Conservation (phyloP, 2,797 vertebrate species). For the Lagocephalus sceleratus region DNA sequence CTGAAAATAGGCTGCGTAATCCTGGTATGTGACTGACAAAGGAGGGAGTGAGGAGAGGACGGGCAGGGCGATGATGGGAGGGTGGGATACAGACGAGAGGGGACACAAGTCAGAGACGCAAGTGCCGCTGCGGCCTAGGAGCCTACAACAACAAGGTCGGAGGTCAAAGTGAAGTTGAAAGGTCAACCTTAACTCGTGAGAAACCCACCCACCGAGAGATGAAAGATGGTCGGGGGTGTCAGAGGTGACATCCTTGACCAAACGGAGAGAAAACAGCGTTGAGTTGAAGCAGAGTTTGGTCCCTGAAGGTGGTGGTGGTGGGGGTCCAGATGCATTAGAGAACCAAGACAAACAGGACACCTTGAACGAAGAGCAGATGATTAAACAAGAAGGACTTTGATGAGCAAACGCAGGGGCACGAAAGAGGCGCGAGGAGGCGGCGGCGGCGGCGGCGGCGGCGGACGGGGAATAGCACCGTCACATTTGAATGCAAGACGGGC, state of each 20-base stretch:
- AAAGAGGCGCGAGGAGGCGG: not conserved
- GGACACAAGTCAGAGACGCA: conserved; percentile 41
- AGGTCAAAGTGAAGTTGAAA: conserved; percentile 71
- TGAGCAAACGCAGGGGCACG: not conserved
- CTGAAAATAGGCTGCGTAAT: conserved; percentile 18
- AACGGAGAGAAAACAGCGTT: not conserved
- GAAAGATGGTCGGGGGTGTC: conserved; percentile 10
- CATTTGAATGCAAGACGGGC: conserved; percentile 10
- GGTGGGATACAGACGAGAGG: conserved; percentile 24
- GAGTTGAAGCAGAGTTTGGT: not conserved
- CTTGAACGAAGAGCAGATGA: not conserved
- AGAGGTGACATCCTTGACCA: conserved; percentile 9
- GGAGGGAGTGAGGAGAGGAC: conserved; percentile 10
- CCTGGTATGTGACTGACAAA: conserved; percentile 49
- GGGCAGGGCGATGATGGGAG: conserved; percentile 22
- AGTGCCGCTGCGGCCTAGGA: conserved; percentile 53
- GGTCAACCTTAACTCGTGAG: conserved; percentile 45
- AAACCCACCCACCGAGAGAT: conserved; percentile 54
- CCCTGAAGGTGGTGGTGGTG: not conserved
- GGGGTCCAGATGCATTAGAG: not conserved
- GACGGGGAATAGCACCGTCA: conserved; percentile 2
- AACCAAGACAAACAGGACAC: conserved; percentile 4
- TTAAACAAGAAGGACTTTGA: not conserved
- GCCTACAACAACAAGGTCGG: conserved; percentile 53
- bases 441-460: not conserved